phyloP scores from a whole-genome alignment of 37 sponge, comb jelly and placozoan species.

The Cladorhizidae sp. region DNA sequence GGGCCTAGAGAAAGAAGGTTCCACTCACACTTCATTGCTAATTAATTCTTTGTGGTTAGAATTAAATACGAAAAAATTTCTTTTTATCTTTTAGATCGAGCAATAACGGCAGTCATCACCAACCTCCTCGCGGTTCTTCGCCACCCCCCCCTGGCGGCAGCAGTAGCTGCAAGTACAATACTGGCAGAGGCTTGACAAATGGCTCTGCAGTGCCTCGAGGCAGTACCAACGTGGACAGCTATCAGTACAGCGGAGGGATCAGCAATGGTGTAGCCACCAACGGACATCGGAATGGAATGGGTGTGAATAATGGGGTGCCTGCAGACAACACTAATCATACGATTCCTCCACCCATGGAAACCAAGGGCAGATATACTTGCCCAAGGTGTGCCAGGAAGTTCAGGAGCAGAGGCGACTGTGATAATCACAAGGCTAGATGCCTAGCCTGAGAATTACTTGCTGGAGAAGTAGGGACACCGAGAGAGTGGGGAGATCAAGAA shows the following conservation, averaged over 20 bases:
- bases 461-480: no score
- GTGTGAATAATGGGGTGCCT: neutral
- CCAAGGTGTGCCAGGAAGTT: slow-evolving; percentile 47
- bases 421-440: slow-evolving; percentile 35
- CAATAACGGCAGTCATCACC: no score
- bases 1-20: no score
- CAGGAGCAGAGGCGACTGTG: slow-evolving; percentile 1
- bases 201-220: neutral
- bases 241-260: neutral
- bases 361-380: slow-evolving; percentile 18
- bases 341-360: slow-evolving; percentile 2
- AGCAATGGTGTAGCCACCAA: neutral
- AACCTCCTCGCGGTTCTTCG: no score
- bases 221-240: neutral
- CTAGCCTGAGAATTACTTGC: neutral
- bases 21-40: no score
- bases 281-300: neutral
- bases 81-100: no score
- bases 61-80: no score
- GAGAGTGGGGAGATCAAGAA: no score
- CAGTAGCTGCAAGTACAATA: neutral
- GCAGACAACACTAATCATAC: neutral
- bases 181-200: neutral
- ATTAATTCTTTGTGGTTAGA: no score
- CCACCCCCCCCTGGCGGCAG: no score